phyloP scores from a whole-genome alignment of 30 jellyfish, hydroid and myxozoan genomes.

The Turritopsis rubra region DNA sequence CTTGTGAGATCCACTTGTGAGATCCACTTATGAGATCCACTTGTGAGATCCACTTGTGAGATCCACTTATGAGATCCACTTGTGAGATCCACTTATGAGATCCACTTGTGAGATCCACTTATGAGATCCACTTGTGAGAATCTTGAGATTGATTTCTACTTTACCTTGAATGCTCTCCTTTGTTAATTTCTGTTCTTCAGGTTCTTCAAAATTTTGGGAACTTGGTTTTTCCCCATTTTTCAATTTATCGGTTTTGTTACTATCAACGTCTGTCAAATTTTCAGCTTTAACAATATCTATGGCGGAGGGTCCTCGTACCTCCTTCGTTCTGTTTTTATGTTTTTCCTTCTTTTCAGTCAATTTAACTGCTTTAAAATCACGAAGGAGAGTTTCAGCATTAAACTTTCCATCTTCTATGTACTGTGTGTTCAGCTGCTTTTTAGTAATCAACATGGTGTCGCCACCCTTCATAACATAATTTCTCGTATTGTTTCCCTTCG shows the following conservation, averaged over 20 bases:
- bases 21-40: too few relatives aligned
- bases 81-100: too few relatives aligned
- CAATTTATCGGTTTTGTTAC: background rate
- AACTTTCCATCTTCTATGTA: background rate
- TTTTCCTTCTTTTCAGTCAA: background rate
- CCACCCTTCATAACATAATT: background rate
- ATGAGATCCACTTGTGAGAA: too few relatives aligned
- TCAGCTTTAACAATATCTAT: constrained; percentile 1
- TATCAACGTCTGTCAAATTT: background rate
- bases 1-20: too few relatives aligned
- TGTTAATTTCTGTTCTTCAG: background rate
- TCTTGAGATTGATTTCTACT: background rate
- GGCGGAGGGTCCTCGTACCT: constrained; percentile 3
- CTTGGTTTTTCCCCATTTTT: background rate
- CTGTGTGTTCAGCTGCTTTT: background rate
- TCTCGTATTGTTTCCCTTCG: background rate
- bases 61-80: too few relatives aligned
- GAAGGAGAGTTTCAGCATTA: background rate
- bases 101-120: too few relatives aligned
- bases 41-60: too few relatives aligned
- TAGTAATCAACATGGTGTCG: background rate
- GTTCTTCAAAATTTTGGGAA: background rate
- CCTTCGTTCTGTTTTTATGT: constrained; percentile 3
- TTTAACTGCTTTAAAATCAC: background rate
- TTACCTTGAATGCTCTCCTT: background rate